A percentile compares a stretch with the other conserved stretches of the same genome.
Conservation (phyloP, 1,140 invertebrate genomes). For the Drosophila sulfurigaster region DNA sequence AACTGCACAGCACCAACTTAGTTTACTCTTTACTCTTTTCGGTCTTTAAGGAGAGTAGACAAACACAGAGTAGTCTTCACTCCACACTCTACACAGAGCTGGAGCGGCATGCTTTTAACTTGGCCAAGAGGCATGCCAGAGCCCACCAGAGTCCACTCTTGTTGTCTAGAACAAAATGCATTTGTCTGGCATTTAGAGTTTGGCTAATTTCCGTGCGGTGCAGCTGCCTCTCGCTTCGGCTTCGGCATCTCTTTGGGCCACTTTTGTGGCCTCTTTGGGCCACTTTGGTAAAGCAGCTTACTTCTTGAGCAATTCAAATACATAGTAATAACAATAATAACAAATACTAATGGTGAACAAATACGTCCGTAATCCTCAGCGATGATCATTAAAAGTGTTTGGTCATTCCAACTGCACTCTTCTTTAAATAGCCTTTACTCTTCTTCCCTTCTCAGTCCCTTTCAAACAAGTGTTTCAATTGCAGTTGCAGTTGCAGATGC, state of each 20-base stretch:
- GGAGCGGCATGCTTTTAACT: constrained; percentile 55
- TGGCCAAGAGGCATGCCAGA: constrained; percentile 46
- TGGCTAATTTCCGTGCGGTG: constrained; percentile 74
- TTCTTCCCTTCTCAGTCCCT: neutral
- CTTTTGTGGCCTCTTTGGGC: constrained; percentile 44
- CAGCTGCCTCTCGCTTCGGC: constrained; percentile 42
- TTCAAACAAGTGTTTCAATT: constrained; percentile 39
- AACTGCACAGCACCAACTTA: constrained; percentile 37
- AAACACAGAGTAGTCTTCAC: constrained; percentile 37
- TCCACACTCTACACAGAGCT: constrained; percentile 11
- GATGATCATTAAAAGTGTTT: constrained; percentile 70
- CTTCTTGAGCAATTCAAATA: constrained; percentile 84
- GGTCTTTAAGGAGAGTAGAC: constrained; percentile 43
- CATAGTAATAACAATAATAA: constrained; percentile 84
- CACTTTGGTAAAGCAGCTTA: constrained; percentile 32
- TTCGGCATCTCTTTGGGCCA: constrained; percentile 25
- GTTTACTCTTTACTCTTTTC: constrained; percentile 6
- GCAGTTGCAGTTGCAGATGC: constrained; percentile 21
- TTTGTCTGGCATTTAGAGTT: constrained; percentile 82
- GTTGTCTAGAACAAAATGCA: constrained; percentile 77
- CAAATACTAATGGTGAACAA: constrained; percentile 84
- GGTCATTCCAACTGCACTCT: constrained; percentile 52
- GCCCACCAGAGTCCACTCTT: constrained; percentile 2
- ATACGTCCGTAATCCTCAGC: constrained; percentile 58
- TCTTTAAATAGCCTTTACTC: neutral